Evolutionary conservation across 2,797 vertebrate species (phyloP).

Genomic region (Acanthurus leucopareius): DNA sequence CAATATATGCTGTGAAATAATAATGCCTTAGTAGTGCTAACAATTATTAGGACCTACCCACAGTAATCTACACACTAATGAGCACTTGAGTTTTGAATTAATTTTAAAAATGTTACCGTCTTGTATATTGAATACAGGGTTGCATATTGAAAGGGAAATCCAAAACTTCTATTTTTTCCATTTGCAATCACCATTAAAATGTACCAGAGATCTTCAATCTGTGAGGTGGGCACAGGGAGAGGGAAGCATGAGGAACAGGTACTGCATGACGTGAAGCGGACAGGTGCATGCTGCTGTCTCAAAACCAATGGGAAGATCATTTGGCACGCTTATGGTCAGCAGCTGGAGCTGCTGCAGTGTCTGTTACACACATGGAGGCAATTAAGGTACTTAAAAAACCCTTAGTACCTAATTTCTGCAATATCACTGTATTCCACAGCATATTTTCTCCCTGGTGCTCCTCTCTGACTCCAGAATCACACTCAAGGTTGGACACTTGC

Average conservation of each 20-base stretch:
- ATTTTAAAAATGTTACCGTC: constrained; percentile 22
- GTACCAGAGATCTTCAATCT: background rate
- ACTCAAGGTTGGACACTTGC: background rate
- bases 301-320: background rate
- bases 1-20: constrained; percentile 42
- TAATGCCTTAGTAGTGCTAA: constrained; percentile 49
- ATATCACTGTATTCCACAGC: background rate
- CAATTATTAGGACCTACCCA: constrained; percentile 46
- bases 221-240: background rate
- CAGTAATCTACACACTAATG: constrained; percentile 44
- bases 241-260: background rate
- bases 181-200: background rate
- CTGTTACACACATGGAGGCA: background rate
- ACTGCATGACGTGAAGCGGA: background rate
- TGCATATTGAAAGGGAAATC: constrained; percentile 9
- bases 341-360: background rate
- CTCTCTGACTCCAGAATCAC: background rate
- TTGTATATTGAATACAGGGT: background rate
- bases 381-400: background rate
- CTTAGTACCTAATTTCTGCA: background rate
- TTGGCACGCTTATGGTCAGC: background rate
- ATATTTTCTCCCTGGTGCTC: background rate
- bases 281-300: background rate
- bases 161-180: no score
- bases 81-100: constrained; percentile 49